Evolutionary conservation across 2,113 vertebrate genomes (phyloP).

Genomic region (Podocnemis expansa): DNA sequence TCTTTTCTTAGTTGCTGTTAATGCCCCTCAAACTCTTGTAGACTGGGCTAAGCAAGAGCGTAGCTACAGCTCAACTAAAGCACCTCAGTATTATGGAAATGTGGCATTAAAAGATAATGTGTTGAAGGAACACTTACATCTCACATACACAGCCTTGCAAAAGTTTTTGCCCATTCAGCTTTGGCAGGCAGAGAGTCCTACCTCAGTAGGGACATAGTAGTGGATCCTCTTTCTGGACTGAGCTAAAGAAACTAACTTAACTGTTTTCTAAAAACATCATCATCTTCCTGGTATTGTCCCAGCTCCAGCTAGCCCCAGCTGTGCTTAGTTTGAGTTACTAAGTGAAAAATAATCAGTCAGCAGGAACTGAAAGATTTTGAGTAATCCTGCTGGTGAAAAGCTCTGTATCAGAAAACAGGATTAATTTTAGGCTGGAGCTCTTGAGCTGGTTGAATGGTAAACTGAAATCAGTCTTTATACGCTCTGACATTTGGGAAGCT

Average conservation of each 20-base stretch:
- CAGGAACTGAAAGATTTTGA: slow-evolving; percentile 67
- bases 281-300: slow-evolving; percentile 63
- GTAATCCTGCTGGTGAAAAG: slow-evolving; percentile 58
- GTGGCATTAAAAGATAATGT: not conserved
- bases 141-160: slow-evolving; percentile 5
- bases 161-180: slow-evolving; percentile 1
- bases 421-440: slow-evolving; percentile 54
- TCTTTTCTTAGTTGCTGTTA: not conserved
- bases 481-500: not conserved
- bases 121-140: not conserved
- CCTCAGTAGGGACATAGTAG: not conserved
- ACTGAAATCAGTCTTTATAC: not conserved
- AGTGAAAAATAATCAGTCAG: slow-evolving; percentile 67
- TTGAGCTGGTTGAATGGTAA: slow-evolving; percentile 55
- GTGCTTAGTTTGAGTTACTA: slow-evolving; percentile 69
- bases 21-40: slow-evolving; percentile 31
- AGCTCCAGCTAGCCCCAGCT: slow-evolving; percentile 41
- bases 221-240: slow-evolving; percentile 24
- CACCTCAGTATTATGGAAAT: not conserved
- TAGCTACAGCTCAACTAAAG: not conserved
- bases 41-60: not conserved
- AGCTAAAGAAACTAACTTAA: slow-evolving; percentile 61
- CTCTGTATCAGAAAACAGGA: slow-evolving; percentile 61
- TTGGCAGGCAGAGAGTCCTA: not conserved
- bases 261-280: slow-evolving; percentile 58